These are phyloP conservation scores for Athalia circularis DNA, from an alignment of 2,888 invertebrate genomes.

Conservation along the genomic window DNA sequence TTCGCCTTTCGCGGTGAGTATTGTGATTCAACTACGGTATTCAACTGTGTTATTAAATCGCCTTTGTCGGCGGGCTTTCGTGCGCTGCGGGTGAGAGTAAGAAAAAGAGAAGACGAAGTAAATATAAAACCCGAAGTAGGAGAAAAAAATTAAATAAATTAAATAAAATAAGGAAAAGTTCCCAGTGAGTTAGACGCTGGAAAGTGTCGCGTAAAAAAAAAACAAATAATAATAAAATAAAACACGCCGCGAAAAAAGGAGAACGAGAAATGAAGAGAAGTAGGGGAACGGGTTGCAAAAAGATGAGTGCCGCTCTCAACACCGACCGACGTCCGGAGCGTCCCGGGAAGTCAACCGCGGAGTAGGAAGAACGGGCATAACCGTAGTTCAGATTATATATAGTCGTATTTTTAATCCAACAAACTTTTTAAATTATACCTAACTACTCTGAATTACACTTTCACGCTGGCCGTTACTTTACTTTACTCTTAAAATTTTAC, in stretches of 20 bases:
- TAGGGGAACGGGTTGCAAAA: slow-evolving; percentile 40
- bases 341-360: slow-evolving; percentile 27
- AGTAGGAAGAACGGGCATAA: slow-evolving; percentile 41
- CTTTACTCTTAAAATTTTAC: slow-evolving; percentile 19
- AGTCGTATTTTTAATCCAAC: slow-evolving; percentile 67
- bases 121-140: not conserved
- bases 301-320: slow-evolving; percentile 33
- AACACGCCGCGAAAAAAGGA: slow-evolving; percentile 33
- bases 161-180: not conserved
- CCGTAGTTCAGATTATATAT: slow-evolving; percentile 51
- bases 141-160: not conserved
- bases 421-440: slow-evolving; percentile 69
- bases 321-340: slow-evolving; percentile 32
- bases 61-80: slow-evolving; percentile 20
- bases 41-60: slow-evolving; percentile 41
- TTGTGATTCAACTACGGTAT: slow-evolving; percentile 41
- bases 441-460: slow-evolving; percentile 42
- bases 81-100: slow-evolving; percentile 11
- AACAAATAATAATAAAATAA: slow-evolving; percentile 6
- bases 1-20: not conserved
- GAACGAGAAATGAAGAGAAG: slow-evolving; percentile 38
- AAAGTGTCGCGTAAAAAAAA: not conserved
- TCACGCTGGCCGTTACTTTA: not conserved
- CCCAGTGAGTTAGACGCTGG: not conserved
- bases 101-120: not conserved